These are phyloP conservation scores for Darevskia mixta DNA, from an alignment of 2,797 vertebrate genomes.

Conservation along the genomic window DNA sequence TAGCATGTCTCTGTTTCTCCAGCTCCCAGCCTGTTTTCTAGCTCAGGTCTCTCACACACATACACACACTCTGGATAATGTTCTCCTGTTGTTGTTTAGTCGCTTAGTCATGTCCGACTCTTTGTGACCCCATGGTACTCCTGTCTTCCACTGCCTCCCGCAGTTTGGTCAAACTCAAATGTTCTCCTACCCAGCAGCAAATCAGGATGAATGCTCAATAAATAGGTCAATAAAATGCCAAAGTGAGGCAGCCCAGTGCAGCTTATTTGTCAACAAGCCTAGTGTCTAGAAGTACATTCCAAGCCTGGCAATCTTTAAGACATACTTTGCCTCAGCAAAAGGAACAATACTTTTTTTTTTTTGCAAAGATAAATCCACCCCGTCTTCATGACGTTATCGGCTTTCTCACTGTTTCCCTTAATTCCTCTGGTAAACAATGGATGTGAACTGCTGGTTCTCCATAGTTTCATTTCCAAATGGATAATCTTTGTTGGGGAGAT, in stretches of 20 bases:
- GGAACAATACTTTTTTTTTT: neutral
- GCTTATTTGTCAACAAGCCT: neutral
- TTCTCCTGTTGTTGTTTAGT: no score
- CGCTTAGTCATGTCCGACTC: no score
- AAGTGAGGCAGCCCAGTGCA: neutral
- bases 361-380: neutral
- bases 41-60: no score
- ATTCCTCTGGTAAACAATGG: slow-evolving; percentile 18
- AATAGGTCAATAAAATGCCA: neutral
- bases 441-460: neutral
- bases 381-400: neutral
- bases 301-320: neutral
- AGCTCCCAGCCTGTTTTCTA: no score
- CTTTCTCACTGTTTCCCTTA: neutral
- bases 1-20: no score
- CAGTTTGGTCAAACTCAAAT: no score
- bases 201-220: no score
- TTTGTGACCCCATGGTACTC: no score
- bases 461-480: slow-evolving; percentile 7
- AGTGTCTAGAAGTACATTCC: neutral
- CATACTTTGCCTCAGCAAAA: neutral
- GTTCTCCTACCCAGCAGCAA: no score
- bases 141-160: no score
- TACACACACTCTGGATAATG: no score
- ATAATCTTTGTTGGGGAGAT: slow-evolving; percentile 4